Evolutionary conservation across 2,797 vertebrate species (phyloP).

Genomic region (Pangasius djambal): DNA sequence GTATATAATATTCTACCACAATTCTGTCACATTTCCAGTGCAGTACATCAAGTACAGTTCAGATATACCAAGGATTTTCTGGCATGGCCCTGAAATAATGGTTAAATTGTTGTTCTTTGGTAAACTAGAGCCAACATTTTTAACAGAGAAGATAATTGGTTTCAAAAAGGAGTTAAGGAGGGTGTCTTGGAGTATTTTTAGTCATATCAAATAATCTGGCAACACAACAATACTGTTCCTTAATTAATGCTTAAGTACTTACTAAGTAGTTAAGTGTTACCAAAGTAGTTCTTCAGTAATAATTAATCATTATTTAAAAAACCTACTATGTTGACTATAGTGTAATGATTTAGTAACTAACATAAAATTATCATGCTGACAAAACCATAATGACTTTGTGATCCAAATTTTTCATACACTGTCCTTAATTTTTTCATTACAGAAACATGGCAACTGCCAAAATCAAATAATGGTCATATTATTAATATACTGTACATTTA

Average conservation of each 20-base stretch:
- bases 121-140: neutral
- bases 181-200: neutral
- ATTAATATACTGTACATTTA: neutral
- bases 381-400: neutral
- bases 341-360: neutral
- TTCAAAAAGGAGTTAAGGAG: neutral
- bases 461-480: neutral
- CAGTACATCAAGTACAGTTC: neutral
- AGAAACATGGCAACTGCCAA: no score
- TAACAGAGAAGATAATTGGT: neutral
- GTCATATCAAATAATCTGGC: neutral
- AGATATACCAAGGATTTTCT: neutral
- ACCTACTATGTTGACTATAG: neutral
- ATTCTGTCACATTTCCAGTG: neutral
- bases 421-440: neutral
- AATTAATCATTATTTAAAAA: neutral
- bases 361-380: neutral
- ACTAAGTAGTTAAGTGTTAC: neutral
- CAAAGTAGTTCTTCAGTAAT: neutral
- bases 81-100: neutral
- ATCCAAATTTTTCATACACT: neutral
- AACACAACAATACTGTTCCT: neutral
- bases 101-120: neutral
- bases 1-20: conserved; percentile 64
- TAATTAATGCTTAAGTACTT: neutral